Evolutionary conservation across 2,113 vertebrate genomes (phyloP), one percentile per base, ranked within the genome.

Genomic region (Mesocricetus auratus): DNA sequence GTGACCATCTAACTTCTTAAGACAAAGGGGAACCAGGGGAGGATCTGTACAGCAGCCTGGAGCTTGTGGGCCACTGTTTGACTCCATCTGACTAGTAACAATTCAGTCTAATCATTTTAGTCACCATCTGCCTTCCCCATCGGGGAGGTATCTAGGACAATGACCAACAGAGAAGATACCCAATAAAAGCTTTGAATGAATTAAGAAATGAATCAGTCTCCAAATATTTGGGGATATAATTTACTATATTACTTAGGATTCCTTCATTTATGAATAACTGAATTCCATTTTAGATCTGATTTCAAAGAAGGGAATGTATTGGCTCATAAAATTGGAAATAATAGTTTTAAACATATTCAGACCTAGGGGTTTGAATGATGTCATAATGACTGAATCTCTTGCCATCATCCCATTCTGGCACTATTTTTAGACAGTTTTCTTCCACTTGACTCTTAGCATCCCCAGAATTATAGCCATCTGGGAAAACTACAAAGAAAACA

Each of bases 251-350:
- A 50, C 62, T 86, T 89, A 79, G 33, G 3, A 91, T 60, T 91
- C 17, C 11, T 95, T 95, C 11, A 81, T 11, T 96, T 62, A 81
- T 91, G 86, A 92, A 71, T 79, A 92, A 53, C 42, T 47, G n/a
- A 94, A 71, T 83, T 22, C 42, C n/a, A 88, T 47, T 56, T 90
- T 95, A 66, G 36, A 24, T 85, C 86, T 71, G 31, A 58, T 85
- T 50, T 7, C 42, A 95, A 95, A 95, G 31, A 79, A 91, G 31
- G 47, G 21, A 75, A 81, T 66, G 53, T 42, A 77, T 95, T 95
- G 66, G 15, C 74, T 93, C 4, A 92, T 11, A 79, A n/a, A 92
- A 42, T 7, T 91, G 12, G 85, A 89, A 95, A 95, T 85, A 85
- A 50, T 42, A 68, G 36, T 86, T 82, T 78, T 42, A 91, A 91